Evolutionary conservation across 2,888 invertebrate species (phyloP).

Genomic region (Cremastobaeus sp.): DNA sequence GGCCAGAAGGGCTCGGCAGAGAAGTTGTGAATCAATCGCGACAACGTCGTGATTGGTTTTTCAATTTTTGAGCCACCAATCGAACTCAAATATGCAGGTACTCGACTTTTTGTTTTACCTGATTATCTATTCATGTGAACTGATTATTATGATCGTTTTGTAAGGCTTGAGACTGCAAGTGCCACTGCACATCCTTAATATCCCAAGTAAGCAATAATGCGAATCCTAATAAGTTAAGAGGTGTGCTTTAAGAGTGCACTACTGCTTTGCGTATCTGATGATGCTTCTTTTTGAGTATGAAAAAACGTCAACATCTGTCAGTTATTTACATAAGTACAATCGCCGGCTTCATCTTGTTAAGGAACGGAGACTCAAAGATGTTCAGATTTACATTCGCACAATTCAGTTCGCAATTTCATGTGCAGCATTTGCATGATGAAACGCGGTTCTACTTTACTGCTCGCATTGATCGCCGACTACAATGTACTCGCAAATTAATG

Average conservation of each 20-base stretch:
- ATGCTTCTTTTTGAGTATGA: conserved; percentile 27
- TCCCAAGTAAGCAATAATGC: conserved; percentile 31
- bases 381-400: conserved; percentile 19
- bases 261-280: conserved; percentile 28
- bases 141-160: no score
- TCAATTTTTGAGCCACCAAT: background rate
- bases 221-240: conserved; percentile 42
- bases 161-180: conserved; percentile 22
- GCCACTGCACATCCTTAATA: conserved; percentile 25
- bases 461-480: conserved; percentile 13
- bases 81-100: no score
- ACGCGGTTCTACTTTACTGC: background rate
- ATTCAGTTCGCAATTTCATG: conserved; percentile 29
- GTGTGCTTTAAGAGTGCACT: conserved; percentile 27
- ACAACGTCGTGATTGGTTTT: no score
- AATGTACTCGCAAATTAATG: conserved; percentile 18
- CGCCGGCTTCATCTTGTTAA: conserved; percentile 48
- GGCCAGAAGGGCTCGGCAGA: no score
- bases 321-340: conserved; percentile 52
- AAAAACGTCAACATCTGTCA: conserved; percentile 47
- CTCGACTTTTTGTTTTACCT: no score
- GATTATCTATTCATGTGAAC: no score
- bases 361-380: conserved; percentile 42
- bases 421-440: conserved; percentile 20
- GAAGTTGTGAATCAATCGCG: no score